Evolutionary conservation across 2,113 vertebrate species (phyloP).

Genomic region (Athene cunicularia): DNA sequence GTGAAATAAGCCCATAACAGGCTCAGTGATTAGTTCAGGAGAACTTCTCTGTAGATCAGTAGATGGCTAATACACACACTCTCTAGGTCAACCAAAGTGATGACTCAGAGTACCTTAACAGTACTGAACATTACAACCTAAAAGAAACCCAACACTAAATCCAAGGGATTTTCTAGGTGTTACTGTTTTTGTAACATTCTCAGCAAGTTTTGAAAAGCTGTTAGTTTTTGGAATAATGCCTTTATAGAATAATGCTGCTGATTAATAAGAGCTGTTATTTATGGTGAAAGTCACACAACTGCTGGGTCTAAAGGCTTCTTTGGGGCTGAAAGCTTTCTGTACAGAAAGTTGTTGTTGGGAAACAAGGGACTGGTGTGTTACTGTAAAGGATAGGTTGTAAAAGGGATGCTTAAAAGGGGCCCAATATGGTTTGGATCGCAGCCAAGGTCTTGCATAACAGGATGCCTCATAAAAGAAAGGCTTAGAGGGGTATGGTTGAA

Average conservation of each 20-base stretch:
- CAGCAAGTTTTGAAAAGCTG: constrained; percentile 42
- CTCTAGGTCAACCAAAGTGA: not conserved
- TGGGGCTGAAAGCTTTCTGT: constrained; percentile 54
- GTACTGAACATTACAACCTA: not conserved
- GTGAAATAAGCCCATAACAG: not conserved
- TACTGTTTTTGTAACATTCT: constrained; percentile 9
- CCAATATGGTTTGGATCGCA: constrained; percentile 63
- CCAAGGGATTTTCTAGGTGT: constrained; percentile 13
- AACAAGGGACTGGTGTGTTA: constrained; percentile 71
- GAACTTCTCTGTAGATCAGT: not conserved
- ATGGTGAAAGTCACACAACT: constrained; percentile 43
- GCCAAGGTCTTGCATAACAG: constrained; percentile 72
- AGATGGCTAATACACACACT: not conserved
- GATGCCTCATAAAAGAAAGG: constrained; percentile 70
- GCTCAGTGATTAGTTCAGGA: constrained; percentile 31
- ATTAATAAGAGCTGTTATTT: constrained; percentile 54
- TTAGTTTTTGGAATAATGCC: constrained; percentile 41
- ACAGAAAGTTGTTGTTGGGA: constrained; percentile 70
- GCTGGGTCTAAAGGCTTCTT: constrained; percentile 48
- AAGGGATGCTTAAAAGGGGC: constrained; percentile 66
- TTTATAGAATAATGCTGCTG: constrained; percentile 35
- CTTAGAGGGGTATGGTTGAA: constrained; percentile 62
- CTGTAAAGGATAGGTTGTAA: constrained; percentile 71
- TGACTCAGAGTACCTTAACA: not conserved
- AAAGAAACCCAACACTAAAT: not conserved